Percentiles rank a stretch among this genome's conserved stretches.
phyloP scores from a whole-genome alignment of 1,140 invertebrate species.

The Ceratitis capitata region DNA sequence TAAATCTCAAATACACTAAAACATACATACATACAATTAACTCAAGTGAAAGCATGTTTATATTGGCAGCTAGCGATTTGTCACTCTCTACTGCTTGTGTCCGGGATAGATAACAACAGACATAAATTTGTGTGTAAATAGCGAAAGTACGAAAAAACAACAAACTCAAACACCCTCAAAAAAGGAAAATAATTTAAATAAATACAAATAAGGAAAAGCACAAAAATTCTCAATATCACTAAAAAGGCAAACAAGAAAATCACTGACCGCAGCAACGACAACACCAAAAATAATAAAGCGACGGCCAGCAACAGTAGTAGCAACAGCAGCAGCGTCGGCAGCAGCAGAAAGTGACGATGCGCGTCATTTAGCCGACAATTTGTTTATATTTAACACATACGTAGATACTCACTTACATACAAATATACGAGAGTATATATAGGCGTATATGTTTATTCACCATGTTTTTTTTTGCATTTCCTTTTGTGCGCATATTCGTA shows the following conservation, averaged over 20 bases:
- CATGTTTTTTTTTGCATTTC: slow-evolving; percentile 9
- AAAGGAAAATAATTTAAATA: not conserved
- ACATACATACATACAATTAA: too few relatives aligned
- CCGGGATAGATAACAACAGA: not conserved
- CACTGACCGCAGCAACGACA: not conserved
- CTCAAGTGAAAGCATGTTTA: too few relatives aligned
- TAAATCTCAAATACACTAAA: too few relatives aligned
- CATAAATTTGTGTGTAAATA: not conserved
- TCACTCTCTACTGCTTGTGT: not conserved
- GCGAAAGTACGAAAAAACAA: not conserved
- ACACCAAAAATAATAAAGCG: not conserved
- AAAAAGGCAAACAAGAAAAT: not conserved
- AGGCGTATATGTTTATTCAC: too few relatives aligned
- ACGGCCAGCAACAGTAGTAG: too few relatives aligned
- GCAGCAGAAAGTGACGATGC: not conserved
- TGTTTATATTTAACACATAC: not conserved
- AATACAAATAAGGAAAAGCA: not conserved
- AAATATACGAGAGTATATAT: not conserved
- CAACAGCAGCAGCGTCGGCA: not conserved
- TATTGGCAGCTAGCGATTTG: not conserved
- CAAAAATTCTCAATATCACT: not conserved
- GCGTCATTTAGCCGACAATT: slow-evolving; percentile 19
- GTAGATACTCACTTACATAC: not conserved
- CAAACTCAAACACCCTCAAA: not conserved
- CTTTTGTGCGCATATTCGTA: slow-evolving; percentile 28